Base-by-base conservation (phyloP, 2,888 invertebrate genomes). In the Poecilobothrus nobilitatus region DNA sequence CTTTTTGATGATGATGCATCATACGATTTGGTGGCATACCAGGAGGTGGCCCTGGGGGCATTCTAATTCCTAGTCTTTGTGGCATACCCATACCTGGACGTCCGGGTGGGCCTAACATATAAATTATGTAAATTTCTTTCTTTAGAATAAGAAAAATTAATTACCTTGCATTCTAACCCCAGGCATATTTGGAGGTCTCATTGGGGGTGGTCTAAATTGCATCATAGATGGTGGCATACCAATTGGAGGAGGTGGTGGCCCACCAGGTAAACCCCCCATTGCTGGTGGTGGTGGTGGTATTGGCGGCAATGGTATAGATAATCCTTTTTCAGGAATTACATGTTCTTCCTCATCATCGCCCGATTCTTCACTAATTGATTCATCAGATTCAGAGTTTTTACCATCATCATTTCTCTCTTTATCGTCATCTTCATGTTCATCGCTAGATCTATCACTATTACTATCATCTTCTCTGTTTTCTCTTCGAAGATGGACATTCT, bases 401-500 rank as follows among this genome's bases (percentile, higher is more conserved):
- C 71, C 73, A 9, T 74, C 72, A 0, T 72, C 73, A 6, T 73
- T 73, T 7, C 73, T 72, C 1, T 76, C 76, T 3, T 73, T 72
- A 21, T 73, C 73, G 33, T 75, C 75, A 7, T 68, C 65, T 0
- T 72, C 70, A 1, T 72, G 73, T 22, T 67, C 65, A 53, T 68
- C 67, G 15, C 68, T 68, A 37, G 65, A 15, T 34, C 41, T 65
- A 21, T 72, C 72, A 12, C 69, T 76, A 78, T 76, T 74, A 76
- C 80, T 65, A 78, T 73, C 71, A 79, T 84, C 82, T 76, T 88
- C 88, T 21, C 86, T 86, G 73, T 88, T 82, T 74, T 89, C 89
- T n/a, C 85, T 82, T 21, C 76, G 91, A 76, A 88, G 88, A 73
- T 91, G 91, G 0, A 91, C 92, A 71, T 89, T 91, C 81, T 93